Percentiles rank a stretch among this genome's conserved stretches.
These are phyloP conservation scores for Belgica antarctica DNA, from an alignment of 2,888 invertebrate genomes.

Conservation along the genomic window DNA sequence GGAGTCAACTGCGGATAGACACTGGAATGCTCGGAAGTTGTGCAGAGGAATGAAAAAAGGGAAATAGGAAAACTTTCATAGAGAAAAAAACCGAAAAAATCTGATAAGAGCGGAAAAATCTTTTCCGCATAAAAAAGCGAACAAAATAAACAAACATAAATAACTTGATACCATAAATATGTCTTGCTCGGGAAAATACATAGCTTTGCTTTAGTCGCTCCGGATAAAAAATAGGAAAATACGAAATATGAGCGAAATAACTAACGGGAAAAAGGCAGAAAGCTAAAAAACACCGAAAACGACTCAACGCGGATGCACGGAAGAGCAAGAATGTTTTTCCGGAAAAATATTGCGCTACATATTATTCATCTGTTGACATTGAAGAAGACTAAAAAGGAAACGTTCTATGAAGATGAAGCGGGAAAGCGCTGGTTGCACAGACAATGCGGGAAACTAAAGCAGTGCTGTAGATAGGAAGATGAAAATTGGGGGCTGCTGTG, in stretches of 20 bases:
- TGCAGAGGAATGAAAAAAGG: constrained; percentile 8
- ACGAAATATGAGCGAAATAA: constrained; percentile 31
- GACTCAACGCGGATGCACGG: constrained; percentile 10
- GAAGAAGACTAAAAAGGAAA: no score
- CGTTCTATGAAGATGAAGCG: no score
- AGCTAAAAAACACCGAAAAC: constrained; percentile 9
- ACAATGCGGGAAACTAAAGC: no score
- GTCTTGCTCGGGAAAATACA: constrained; percentile 25
- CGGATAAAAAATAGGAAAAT: constrained; percentile 19
- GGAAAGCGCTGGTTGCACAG: no score
- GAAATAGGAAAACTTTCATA: neutral
- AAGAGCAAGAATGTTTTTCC: neutral
- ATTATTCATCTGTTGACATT: no score
- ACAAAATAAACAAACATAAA: constrained; percentile 44
- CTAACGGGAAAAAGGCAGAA: constrained; percentile 20
- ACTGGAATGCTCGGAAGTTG: constrained; percentile 35
- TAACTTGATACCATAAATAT: constrained; percentile 44
- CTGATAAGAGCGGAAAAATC: constrained; percentile 23
- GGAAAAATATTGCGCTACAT: constrained; percentile 8
- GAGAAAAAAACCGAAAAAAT: no score
- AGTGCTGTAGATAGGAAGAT: no score
- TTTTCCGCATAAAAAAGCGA: constrained; percentile 30
- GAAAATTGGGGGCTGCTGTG: no score
- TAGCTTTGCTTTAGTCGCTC: constrained; percentile 20
- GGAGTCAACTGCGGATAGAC: neutral